phyloP scores from a whole-genome alignment of 2,113 vertebrate species.

The Neofelis nebulosa region DNA sequence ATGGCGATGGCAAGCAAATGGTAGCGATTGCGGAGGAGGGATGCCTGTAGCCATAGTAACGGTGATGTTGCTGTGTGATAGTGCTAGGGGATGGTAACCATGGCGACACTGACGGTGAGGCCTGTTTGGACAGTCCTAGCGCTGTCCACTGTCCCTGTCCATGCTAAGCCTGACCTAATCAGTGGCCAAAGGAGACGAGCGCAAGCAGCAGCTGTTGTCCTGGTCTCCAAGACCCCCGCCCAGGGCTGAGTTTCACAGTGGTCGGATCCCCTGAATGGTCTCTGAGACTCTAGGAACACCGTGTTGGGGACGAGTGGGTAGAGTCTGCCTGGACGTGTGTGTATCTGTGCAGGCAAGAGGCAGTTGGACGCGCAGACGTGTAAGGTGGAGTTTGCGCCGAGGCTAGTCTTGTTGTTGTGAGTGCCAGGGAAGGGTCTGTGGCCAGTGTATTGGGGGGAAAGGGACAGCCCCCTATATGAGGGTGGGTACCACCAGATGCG shows the following conservation, averaged over 20 bases:
- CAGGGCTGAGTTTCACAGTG: neutral
- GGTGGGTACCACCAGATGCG: neutral
- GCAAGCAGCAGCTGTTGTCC: neutral
- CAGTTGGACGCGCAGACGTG: neutral
- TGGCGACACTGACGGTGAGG: constrained; percentile 46
- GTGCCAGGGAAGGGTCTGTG: neutral
- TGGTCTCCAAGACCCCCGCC: neutral
- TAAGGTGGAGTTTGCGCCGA: neutral
- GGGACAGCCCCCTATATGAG: neutral
- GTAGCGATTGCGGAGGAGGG: neutral
- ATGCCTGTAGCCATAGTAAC: constrained; percentile 67
- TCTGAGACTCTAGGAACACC: neutral
- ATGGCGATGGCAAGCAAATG: neutral
- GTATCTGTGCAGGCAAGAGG: neutral
- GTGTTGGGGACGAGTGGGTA: neutral
- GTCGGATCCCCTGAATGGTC: neutral
- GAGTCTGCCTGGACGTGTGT: neutral
- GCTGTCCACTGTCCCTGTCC: neutral
- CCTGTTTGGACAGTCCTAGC: neutral
- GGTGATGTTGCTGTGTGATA: constrained; percentile 8
- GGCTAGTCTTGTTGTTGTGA: neutral
- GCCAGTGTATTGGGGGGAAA: neutral
- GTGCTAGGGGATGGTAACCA: constrained; percentile 67
- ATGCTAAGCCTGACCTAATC: neutral
- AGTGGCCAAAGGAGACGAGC: neutral